Base-by-base conservation (phyloP, 2,797 vertebrate species). In the Bryconaethiops microstoma region DNA sequence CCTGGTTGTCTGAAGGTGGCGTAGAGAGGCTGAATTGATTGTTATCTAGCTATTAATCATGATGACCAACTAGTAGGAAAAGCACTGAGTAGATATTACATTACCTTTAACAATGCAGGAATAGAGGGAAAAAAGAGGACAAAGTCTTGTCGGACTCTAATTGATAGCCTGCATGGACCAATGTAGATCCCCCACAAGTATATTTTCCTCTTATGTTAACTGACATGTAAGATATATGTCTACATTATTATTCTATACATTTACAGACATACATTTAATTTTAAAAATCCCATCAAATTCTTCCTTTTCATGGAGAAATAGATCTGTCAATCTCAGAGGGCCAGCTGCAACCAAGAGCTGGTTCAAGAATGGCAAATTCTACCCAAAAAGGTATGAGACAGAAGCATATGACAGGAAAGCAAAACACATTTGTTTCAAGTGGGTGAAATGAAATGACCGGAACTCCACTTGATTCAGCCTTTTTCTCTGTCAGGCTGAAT, bases 401-500 rank as follows among this genome's bases (percentile, higher is more conserved):
- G 42, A 78, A 78, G 50, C 57, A 74, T 74, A 68, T 82, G 77
- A 83, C 75, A 65, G 40, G 76, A 74, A 67, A 75, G 78, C 39
- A 48, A 80, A 81, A 70, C 73, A 72, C 52, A 68, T 82, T 79
- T 74, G 16, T 74, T 79, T 81, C 76, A 69, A 60, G 64, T 50
- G 81, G 57, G 40, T 79, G 82, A 68, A 82, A 78, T 82, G 74
- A 82, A 80, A 68, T 76, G 84, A 81, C 52, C 59, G 60, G 74
- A 84, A 75, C 71, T 4, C 60, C 50, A 69, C 74, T 76, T 72
- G n/a, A n/a, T n/a, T 57, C 84, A 75, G 59, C 80, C 80, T 86
- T 86, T 82, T 77, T 82, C 69, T 71, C 77, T 78, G 82, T 84
- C 82, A 82, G 64, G 71, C 59, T 67, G 48, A 75, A 80, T 84